Percentiles rank a stretch among this genome's conserved stretches.
phyloP scores from a whole-genome alignment of 2,888 invertebrate genomes.

The Crepidodera aurea region DNA sequence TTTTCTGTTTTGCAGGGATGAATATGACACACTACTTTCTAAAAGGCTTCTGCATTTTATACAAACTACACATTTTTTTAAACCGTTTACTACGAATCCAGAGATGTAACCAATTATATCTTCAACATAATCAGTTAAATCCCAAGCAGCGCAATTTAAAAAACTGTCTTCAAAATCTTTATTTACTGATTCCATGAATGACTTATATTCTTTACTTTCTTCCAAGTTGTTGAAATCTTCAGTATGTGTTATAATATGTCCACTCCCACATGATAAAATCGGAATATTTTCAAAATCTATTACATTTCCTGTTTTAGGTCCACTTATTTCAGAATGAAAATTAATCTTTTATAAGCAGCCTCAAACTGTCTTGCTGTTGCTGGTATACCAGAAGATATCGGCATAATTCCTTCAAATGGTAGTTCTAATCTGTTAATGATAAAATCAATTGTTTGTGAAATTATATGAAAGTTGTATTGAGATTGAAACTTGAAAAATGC shows the following conservation, averaged over 20 bases:
- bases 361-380: conserved; percentile 33
- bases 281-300: conserved; percentile 7
- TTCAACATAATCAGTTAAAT: conserved; percentile 20
- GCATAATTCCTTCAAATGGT: too few relatives aligned
- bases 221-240: neutral
- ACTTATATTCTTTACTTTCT: neutral
- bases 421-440: too few relatives aligned
- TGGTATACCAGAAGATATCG: neutral
- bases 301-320: conserved; percentile 26
- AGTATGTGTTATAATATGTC: neutral
- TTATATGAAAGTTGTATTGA: too few relatives aligned
- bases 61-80: conserved; percentile 23
- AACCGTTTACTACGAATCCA: conserved; percentile 26
- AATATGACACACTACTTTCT: too few relatives aligned
- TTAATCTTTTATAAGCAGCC: conserved; percentile 35
- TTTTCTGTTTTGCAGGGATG: too few relatives aligned
- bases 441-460: too few relatives aligned
- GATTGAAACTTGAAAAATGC: too few relatives aligned
- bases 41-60: too few relatives aligned
- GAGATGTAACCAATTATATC: conserved; percentile 27
- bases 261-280: conserved; percentile 28
- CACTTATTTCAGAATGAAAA: conserved; percentile 32
- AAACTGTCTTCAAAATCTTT: too few relatives aligned
- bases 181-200: neutral
- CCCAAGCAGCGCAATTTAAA: too few relatives aligned